Base-by-base conservation (phyloP, 2,113 vertebrate genomes). In the Caracal caracal region DNA sequence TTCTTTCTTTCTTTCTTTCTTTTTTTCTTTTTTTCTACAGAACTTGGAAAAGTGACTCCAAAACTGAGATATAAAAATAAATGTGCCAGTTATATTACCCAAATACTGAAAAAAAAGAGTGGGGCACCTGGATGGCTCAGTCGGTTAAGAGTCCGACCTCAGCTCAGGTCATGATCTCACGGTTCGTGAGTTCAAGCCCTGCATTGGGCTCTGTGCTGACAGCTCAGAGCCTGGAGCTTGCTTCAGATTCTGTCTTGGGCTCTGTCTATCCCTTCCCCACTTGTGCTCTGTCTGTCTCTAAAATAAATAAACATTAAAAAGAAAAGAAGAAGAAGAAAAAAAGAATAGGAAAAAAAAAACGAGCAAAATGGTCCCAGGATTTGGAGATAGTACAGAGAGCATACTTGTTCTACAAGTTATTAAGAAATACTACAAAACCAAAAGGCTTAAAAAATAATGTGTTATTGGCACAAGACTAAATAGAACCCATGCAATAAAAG, bases 11-110 rank as follows among this genome's bases (percentile, higher is more conserved):
- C 5, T 40, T 53, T 53, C 6, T 56, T 56, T 56, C 49, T 49
- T 49, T 49, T 19, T 43, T 19, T 70, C 26, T 16, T n/a, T 43
- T 26, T 40, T 43, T 4, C 59, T 84, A 51, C 37, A 35, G 2
- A 92, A 84, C 4, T 73, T 92, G 49, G 28, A 56, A 85, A 96
- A 80, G 33, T 84, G 33, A 95, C 94, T 71, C 40, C 17, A 80
- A 82, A 92, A 30, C 61, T 37, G 33, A 43, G n/a, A 76, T 73
- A 16, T 56, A 80, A 84, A 94, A 73, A 73, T 90, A 83, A 82
- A 28, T 86, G 4, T 61, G n/a, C 33, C 22, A 51, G 5, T n/a
- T n/a, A 47, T n/a, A 1, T 40, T 53, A 94, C 11, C 3, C 19
- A 82, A 53, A 87, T 71, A 95, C 40, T 68, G 37, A 37, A 89